phyloP scores from a whole-genome alignment of 2,113 vertebrate genomes.

The Puma concolor region DNA sequence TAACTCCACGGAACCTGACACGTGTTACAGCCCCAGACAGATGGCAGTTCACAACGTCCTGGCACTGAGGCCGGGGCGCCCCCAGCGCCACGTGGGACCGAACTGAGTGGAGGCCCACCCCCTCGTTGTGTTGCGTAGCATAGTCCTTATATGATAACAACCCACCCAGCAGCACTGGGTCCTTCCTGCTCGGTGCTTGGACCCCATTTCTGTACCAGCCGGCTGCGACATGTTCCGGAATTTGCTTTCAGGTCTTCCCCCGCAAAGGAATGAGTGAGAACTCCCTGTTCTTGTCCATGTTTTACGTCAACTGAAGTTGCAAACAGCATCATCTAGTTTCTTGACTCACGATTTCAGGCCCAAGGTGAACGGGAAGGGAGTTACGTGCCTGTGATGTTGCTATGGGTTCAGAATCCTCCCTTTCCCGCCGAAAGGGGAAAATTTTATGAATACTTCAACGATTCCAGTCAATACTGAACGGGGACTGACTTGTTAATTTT shows the following conservation, averaged over 20 bases:
- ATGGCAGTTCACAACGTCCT: rapidly evolving
- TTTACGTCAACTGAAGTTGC: background rate
- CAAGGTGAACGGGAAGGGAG: background rate
- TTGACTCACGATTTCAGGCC: background rate
- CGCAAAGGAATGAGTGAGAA: rapidly evolving
- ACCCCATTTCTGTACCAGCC: background rate
- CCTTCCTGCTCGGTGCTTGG: background rate
- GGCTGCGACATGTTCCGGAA: background rate
- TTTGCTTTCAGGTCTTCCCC: background rate
- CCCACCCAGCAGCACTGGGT: rapidly evolving
- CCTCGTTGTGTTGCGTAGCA: rapidly evolving
- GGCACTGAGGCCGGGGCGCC: rapidly evolving
- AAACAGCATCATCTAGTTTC: background rate
- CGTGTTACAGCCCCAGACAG: no score
- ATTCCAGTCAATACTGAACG: rapidly evolving
- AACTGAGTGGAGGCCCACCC: background rate
- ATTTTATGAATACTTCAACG: background rate
- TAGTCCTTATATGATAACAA: background rate
- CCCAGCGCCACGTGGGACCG: rapidly evolving
- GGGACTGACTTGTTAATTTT: background rate
- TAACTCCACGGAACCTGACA: background rate
- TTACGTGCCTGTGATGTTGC: rapidly evolving
- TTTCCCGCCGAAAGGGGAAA: background rate
- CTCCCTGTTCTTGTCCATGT: background rate
- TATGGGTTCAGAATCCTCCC: background rate